phyloP scores from a whole-genome alignment of 1,140 invertebrate genomes.

The Polypedilum vanderplanki region DNA sequence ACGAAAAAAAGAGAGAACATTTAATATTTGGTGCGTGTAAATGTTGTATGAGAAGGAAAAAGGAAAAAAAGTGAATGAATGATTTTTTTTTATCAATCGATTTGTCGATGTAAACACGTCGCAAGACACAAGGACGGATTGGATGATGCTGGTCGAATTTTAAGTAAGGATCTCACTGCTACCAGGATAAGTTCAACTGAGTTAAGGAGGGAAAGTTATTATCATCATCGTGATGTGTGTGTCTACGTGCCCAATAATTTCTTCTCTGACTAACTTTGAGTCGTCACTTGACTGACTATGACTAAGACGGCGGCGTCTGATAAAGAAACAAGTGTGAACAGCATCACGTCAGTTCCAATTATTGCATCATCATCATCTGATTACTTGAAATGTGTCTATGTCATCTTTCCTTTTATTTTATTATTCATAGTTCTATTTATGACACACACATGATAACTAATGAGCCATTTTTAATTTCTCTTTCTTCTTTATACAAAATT shows the following conservation, averaged over 20 bases:
- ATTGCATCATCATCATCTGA: constrained; percentile 20
- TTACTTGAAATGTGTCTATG: neutral
- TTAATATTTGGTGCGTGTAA: neutral
- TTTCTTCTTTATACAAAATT: neutral
- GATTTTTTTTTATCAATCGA: constrained; percentile 24
- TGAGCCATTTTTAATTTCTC: neutral
- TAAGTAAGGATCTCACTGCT: constrained; percentile 22
- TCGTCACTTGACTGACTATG: neutral
- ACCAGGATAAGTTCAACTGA: neutral
- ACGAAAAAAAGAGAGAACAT: too few species aligned
- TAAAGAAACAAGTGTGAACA: neutral
- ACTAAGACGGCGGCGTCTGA: neutral
- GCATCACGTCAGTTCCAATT: constrained; percentile 22
- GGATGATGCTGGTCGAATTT: constrained; percentile 25
- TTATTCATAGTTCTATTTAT: neutral
- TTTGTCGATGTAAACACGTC: constrained; percentile 27
- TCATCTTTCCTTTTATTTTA: neutral
- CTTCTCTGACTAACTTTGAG: neutral
- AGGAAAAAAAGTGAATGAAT: neutral
- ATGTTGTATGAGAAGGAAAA: neutral
- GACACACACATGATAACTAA: neutral
- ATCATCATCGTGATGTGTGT: neutral
- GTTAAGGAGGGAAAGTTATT: constrained; percentile 15
- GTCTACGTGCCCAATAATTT: constrained; percentile 23
- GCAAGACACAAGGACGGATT: constrained; percentile 21